These are phyloP conservation scores for Onychomys arenicola DNA, from an alignment of 2,797 vertebrate species.

Conservation along the genomic window DNA sequence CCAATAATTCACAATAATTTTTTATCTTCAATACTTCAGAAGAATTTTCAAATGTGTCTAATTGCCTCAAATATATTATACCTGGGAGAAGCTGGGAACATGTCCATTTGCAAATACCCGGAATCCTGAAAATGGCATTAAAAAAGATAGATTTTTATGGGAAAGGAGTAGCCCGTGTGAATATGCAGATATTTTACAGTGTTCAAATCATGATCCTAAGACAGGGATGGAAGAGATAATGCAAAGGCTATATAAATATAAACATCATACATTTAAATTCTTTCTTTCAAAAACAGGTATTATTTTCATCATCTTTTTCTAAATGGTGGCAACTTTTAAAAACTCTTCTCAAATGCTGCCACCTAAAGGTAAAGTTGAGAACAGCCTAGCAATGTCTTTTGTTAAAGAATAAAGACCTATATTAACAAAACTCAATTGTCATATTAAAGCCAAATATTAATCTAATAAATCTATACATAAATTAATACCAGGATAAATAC, in stretches of 20 bases:
- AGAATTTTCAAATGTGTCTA: constrained; percentile 37
- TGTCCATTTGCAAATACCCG: neutral
- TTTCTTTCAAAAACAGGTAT: neutral
- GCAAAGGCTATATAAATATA: neutral
- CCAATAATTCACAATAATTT: neutral
- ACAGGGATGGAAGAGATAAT: neutral
- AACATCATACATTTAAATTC: neutral
- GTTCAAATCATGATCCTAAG: neutral
- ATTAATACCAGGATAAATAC: neutral
- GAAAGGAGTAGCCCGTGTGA: neutral
- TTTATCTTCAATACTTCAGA: constrained; percentile 43
- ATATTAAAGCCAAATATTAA: neutral
- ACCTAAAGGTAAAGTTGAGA: constrained; percentile 83
- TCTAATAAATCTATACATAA: neutral
- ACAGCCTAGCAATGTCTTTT: constrained; percentile 29
- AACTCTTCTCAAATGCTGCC: constrained; percentile 88
- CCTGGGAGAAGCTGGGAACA: neutral
- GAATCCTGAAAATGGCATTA: neutral
- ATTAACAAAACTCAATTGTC: neutral
- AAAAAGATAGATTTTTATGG: neutral
- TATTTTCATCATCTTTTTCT: constrained; percentile 2
- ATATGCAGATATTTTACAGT: neutral
- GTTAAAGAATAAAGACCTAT: neutral
- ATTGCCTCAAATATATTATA: constrained; percentile 51
- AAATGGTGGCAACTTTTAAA: constrained; percentile 66